Percentiles rank a stretch among this genome's conserved stretches.
Conservation (phyloP, 37 sponge, comb jelly and placozoan genomes). For the Oopsacas minuta region DNA sequence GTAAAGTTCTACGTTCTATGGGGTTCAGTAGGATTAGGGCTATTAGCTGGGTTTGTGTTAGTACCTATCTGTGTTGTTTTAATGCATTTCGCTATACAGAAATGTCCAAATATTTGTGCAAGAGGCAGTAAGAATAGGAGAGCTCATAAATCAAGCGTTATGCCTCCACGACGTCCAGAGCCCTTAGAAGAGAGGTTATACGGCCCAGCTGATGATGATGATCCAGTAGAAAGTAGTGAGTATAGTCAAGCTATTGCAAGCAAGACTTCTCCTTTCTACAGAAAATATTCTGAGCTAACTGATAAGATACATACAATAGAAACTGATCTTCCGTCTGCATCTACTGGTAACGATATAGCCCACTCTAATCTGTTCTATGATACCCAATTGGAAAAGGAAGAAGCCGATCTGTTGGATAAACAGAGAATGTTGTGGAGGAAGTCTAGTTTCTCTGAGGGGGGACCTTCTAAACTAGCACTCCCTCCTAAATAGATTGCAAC, state of each 20-base stretch:
- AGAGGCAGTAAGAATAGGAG: not conserved
- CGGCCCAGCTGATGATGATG: not conserved
- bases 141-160: not conserved
- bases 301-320: not conserved
- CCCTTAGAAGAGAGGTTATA: not conserved
- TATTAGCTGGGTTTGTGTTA: not conserved
- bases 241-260: not conserved
- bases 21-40: not conserved
- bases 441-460: not conserved
- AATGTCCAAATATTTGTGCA: not conserved
- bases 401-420: not conserved
- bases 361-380: not conserved
- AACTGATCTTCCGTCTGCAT: not conserved
- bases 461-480: not conserved
- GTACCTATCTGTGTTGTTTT: not conserved
- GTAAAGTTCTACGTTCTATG: not conserved
- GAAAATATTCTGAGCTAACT: not conserved
- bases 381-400: not conserved
- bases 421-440: conserved; percentile 2
- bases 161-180: not conserved
- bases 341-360: not conserved
- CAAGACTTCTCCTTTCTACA: conserved; percentile 15
- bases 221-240: not conserved
- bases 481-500: not conserved
- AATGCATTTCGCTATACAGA: not conserved